These are phyloP conservation scores for Darevskia mixta DNA, from an alignment of 2,797 vertebrate genomes.

Conservation along the genomic window DNA sequence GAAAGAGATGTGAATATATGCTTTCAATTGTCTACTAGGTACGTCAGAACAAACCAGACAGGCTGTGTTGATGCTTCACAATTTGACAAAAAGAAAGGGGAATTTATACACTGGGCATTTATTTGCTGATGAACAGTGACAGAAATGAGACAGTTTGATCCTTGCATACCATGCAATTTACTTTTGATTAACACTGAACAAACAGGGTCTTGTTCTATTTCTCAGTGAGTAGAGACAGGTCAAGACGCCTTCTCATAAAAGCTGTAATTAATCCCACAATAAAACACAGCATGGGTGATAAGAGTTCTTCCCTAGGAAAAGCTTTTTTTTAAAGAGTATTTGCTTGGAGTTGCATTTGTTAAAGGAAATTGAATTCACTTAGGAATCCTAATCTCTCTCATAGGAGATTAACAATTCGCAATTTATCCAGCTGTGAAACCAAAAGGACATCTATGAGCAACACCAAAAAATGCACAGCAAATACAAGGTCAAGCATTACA, in stretches of 20 bases:
- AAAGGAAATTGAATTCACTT: background rate
- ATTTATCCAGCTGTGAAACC: background rate
- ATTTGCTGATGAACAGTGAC: background rate
- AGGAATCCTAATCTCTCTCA: background rate
- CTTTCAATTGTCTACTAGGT: background rate
- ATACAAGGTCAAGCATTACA: background rate
- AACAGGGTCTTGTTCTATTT: background rate
- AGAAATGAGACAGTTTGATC: background rate
- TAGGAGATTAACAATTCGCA: background rate
- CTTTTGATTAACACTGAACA: slow-evolving; percentile 15
- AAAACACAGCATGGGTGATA: background rate
- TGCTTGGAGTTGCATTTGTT: background rate
- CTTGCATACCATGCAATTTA: background rate
- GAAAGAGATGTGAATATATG: background rate
- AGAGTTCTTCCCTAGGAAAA: background rate
- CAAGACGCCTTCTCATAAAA: background rate
- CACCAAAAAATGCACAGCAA: background rate
- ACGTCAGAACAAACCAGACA: background rate
- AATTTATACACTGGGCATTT: background rate
- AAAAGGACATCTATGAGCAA: rapidly evolving
- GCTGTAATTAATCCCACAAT: background rate
- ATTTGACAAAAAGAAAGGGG: background rate
- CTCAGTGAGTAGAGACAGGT: background rate
- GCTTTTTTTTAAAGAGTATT: background rate
- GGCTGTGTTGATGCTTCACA: no score